phyloP scores from a whole-genome alignment of 1,140 invertebrate genomes.

The Pogonomyrmex californicus region DNA sequence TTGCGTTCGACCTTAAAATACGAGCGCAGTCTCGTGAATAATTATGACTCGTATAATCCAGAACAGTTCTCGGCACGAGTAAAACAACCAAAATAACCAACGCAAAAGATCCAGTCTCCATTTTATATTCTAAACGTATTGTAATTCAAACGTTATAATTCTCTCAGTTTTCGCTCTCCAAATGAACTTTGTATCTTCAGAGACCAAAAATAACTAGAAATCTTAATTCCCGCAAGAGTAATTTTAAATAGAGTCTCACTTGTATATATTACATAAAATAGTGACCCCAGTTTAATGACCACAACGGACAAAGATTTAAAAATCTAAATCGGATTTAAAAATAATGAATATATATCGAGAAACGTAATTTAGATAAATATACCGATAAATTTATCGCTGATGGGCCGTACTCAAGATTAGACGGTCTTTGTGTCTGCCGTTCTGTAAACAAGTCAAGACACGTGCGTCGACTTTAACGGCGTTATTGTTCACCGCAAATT shows the following conservation, averaged over 20 bases:
- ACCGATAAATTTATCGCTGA: slow-evolving; percentile 4
- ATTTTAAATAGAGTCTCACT: not conserved
- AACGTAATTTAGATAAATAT: not conserved
- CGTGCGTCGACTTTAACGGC: slow-evolving; percentile 12
- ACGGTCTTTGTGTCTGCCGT: not conserved
- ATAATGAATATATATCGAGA: not conserved
- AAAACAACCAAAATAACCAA: slow-evolving; percentile 32
- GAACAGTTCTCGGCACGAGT: slow-evolving; percentile 3
- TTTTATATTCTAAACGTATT: slow-evolving; percentile 20
- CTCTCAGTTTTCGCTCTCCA: not conserved
- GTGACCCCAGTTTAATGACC: not conserved
- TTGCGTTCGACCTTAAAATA: slow-evolving; percentile 52
- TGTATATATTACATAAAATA: not conserved
- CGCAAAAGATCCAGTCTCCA: not conserved
- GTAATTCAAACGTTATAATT: slow-evolving; percentile 4
- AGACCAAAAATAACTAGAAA: not conserved
- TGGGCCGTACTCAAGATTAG: slow-evolving; percentile 12
- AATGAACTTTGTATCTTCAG: not conserved
- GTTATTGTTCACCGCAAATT: slow-evolving; percentile 20
- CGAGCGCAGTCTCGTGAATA: slow-evolving; percentile 40
- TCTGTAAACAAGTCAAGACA: slow-evolving; percentile 29
- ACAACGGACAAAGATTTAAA: not conserved
- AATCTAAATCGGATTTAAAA: not conserved
- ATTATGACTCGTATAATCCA: slow-evolving; percentile 47
- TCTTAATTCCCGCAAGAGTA: not conserved